A percentile compares a stretch with the other conserved stretches of the same genome.
phyloP scores from a whole-genome alignment of 2,797 vertebrate species.

The Enteromius fasciolatus region DNA sequence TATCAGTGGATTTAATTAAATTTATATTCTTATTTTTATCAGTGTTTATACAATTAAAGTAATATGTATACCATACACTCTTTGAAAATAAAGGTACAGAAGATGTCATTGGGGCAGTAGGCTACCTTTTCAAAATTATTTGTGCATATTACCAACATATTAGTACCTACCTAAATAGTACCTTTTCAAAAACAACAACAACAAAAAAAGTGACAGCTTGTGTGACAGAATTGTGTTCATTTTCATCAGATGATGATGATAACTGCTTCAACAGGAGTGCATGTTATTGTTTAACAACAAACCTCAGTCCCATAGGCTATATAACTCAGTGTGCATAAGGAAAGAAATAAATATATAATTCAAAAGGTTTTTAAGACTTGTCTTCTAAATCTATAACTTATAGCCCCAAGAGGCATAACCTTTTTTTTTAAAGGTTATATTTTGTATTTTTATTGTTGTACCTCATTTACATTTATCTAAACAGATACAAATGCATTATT shows the following conservation, averaged over 20 bases:
- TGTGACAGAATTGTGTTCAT: neutral
- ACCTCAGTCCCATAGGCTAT: neutral
- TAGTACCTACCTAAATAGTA: neutral
- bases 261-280: neutral
- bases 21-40: neutral
- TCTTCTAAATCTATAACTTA: neutral
- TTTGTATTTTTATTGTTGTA: neutral
- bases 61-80: neutral
- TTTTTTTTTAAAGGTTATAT: neutral
- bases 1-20: neutral
- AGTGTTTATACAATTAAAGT: neutral
- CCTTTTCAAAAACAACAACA: too few relatives aligned
- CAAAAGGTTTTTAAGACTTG: neutral
- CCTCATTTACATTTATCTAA: neutral
- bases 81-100: neutral
- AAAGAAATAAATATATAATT: neutral
- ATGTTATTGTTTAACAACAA: neutral
- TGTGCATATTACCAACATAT: neutral
- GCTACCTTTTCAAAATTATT: neutral
- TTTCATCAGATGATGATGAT: neutral
- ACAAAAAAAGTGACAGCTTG: neutral
- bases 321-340: too few relatives aligned
- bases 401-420: neutral
- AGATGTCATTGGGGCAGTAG: neutral
- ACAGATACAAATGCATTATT: neutral